Percentiles rank a stretch among this genome's conserved stretches.
Conservation (phyloP, 2,888 invertebrate genomes). For the Papilio elwesi region DNA sequence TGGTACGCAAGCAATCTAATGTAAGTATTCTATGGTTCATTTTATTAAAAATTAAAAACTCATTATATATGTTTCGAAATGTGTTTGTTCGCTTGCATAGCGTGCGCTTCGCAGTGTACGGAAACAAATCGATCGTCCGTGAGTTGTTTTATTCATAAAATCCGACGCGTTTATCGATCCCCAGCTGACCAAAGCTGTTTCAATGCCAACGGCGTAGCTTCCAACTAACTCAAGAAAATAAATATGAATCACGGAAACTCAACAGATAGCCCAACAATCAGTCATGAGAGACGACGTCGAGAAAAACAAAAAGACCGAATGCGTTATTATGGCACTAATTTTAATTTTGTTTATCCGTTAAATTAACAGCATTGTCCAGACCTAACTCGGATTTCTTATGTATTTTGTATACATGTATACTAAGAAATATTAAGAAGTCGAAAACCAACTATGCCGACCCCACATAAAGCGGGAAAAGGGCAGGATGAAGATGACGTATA, state of each 20-base stretch:
- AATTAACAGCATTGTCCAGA: too few relatives aligned
- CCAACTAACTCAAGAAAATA: constrained; percentile 23
- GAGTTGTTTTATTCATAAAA: constrained; percentile 30
- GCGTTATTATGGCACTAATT: neutral
- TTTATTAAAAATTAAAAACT: too few relatives aligned
- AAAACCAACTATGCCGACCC: too few relatives aligned
- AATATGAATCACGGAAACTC: constrained; percentile 14
- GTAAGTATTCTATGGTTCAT: too few relatives aligned
- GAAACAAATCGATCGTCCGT: constrained; percentile 20
- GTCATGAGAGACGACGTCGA: neutral
- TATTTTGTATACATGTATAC: too few relatives aligned
- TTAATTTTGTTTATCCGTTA: neutral
- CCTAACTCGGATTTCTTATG: too few relatives aligned
- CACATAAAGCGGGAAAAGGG: too few relatives aligned
- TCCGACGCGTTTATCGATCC: constrained; percentile 21
- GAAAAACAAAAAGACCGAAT: constrained; percentile 4
- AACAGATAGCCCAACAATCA: constrained; percentile 4
- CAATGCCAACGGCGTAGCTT: constrained; percentile 29
- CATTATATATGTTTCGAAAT: too few relatives aligned
- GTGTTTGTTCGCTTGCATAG: too few relatives aligned
- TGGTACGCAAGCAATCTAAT: too few relatives aligned
- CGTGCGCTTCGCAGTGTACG: neutral
- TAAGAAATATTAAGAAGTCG: too few relatives aligned
- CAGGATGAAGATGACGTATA: too few relatives aligned
- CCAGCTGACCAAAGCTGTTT: constrained; percentile 21